Evolutionary conservation across 1,140 invertebrate species (phyloP), one percentile per base, ranked within the genome.

Genomic region (Araneus ventricosus): DNA sequence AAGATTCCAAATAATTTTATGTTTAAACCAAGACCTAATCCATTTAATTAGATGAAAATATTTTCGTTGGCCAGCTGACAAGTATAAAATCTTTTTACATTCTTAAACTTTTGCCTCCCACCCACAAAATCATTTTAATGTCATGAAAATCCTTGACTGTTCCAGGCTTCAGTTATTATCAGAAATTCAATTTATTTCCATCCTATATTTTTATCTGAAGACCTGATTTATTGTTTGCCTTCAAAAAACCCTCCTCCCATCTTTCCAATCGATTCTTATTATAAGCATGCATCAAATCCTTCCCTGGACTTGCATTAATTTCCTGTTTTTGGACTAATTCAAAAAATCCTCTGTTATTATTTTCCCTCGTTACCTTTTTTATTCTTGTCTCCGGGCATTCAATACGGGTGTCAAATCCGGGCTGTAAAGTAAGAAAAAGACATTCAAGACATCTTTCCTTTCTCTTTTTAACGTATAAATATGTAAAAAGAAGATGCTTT

Each of bases 271-370:
- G 24, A 27, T 10, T 67, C 27, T n/a, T 67, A 67, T 67, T 67
- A n/a, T 14, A 67, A 67, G 1, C 14, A 67, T 67, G 14, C 27
- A 27, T 67, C n/a, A 30, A 67, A 67, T 67, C 24, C 1, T 30
- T 67, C 27, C 27, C n/a, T 6, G 7, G 63, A 8, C 7, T n/a
- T 27, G 2, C 63, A 63, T 67, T 67, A 67, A 67, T 67, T 67
- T 10, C 34, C 30, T 75, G 20, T 34, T 75, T 37, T 37, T 75
- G 70, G 70, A 20, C 70, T 7, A 34, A 20, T 34, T 75, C 70
- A 75, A 75, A 75, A 75, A 75, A 75, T 34, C 27, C 24, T 67
- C 4, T 75, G 34, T 75, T 75, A 75, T 75, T 75, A 75, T 75
- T 75, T 75, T 75, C 34, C 8, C 70, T 75, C 70, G 70, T 75